These are phyloP conservation scores for Thumatha senex DNA, from an alignment of 2,888 invertebrate species.

Conservation along the genomic window DNA sequence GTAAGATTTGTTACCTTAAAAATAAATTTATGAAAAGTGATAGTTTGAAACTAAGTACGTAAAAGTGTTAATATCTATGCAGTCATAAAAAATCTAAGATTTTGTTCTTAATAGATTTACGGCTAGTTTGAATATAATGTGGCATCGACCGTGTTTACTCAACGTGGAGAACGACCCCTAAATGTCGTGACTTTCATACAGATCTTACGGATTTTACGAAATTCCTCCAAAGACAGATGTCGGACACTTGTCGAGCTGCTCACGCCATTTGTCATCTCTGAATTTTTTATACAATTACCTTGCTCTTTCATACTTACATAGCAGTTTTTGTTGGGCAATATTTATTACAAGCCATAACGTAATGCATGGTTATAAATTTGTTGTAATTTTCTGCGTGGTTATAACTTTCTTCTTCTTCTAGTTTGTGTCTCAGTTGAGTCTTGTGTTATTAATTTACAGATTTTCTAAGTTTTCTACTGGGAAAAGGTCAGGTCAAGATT, in stretches of 20 bases:
- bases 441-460: too few species aligned
- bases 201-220: conserved; percentile 41
- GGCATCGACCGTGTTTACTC: not conserved
- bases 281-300: conserved; percentile 58
- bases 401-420: too few species aligned
- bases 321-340: conserved; percentile 7
- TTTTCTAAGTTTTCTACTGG: too few species aligned
- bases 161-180: conserved; percentile 21
- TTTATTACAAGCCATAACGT: not conserved
- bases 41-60: too few species aligned
- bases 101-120: too few species aligned
- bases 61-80: too few species aligned
- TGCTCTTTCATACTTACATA: conserved; percentile 34
- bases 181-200: conserved; percentile 52
- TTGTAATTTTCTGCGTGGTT: not conserved
- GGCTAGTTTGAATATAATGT: not conserved
- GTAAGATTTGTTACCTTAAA: too few species aligned
- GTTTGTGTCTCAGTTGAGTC: too few species aligned
- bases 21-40: too few species aligned
- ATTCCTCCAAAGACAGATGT: conserved; percentile 58
- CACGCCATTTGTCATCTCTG: conserved; percentile 58
- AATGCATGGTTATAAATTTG: not conserved
- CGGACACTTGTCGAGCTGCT: conserved; percentile 56
- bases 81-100: too few species aligned
- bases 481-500: too few species aligned